These are phyloP conservation scores for Strigops habroptila DNA, from an alignment of 2,113 vertebrate genomes.

Conservation along the genomic window DNA sequence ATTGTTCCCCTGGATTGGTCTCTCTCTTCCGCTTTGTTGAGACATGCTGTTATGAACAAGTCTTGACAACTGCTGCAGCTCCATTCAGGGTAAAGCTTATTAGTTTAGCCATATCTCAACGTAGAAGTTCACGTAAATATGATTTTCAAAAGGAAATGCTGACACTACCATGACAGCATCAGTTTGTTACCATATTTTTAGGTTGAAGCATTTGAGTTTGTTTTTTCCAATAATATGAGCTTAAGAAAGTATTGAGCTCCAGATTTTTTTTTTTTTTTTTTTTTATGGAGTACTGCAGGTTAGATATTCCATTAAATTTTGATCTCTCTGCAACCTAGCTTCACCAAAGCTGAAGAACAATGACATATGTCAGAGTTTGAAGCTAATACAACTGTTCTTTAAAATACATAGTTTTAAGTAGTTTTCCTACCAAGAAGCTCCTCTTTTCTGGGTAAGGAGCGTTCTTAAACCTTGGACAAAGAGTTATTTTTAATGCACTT, in stretches of 20 bases:
- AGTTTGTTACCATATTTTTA: constrained; percentile 32
- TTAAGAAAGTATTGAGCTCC: background rate
- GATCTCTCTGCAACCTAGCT: background rate
- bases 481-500: background rate
- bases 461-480: background rate
- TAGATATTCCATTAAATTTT: background rate
- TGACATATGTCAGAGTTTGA: background rate
- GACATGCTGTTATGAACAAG: background rate
- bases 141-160: constrained; percentile 11
- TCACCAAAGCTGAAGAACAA: background rate
- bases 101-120: constrained; percentile 29
- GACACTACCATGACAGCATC: background rate
- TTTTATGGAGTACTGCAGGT: background rate
- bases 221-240: background rate
- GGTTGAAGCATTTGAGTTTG: background rate
- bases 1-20: background rate
- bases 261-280: background rate
- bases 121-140: constrained; percentile 24
- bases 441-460: background rate
- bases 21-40: background rate
- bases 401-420: background rate
- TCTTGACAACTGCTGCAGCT: background rate
- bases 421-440: background rate
- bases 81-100: background rate
- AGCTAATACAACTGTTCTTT: background rate